Percentiles rank a stretch among this genome's conserved stretches.
These are phyloP conservation scores for Polypterus senegalus DNA, from an alignment of 2,113 vertebrate species.

Conservation along the genomic window DNA sequence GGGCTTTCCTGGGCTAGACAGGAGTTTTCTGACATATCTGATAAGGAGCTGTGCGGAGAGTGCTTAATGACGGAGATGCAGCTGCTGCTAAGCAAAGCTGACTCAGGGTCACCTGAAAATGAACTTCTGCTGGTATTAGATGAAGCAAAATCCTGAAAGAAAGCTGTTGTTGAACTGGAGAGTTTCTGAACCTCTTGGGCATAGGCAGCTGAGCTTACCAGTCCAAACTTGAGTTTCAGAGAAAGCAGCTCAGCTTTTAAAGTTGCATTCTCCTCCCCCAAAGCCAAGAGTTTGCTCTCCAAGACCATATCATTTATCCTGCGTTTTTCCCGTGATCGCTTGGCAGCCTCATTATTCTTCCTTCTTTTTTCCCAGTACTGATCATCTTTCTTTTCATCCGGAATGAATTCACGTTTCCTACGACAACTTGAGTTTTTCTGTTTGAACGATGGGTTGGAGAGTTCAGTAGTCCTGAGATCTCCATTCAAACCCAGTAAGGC, in stretches of 20 bases:
- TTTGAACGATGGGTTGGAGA: conserved; percentile 41
- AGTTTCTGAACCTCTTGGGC: conserved; percentile 81
- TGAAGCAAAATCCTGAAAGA: conserved; percentile 63
- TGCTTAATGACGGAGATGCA: conserved; percentile 93
- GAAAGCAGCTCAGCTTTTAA: conserved; percentile 81
- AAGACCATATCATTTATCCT: conserved; percentile 91
- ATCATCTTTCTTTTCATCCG: conserved; percentile 88
- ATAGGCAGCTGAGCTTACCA: conserved; percentile 73
- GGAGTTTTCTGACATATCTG: conserved; percentile 56
- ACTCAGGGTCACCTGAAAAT: conserved; percentile 56
- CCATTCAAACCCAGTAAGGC: conserved; percentile 51
- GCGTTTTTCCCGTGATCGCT: conserved; percentile 87
- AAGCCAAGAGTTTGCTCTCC: conserved; percentile 84
- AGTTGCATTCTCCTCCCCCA: conserved; percentile 85
- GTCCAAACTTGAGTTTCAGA: conserved; percentile 81
- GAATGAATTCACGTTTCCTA: conserved; percentile 87
- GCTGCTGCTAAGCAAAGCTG: conserved; percentile 53
- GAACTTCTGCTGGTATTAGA: conserved; percentile 37
- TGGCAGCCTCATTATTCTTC: conserved; percentile 94
- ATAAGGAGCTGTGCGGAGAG: conserved; percentile 67
- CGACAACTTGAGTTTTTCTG: conserved; percentile 60
- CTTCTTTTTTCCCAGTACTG: conserved; percentile 88
- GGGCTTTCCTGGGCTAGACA: conserved; percentile 35
- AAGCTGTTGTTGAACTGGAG: conserved; percentile 48
- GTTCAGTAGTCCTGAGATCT: conserved; percentile 31